These are phyloP conservation scores for Brachynemurus nebulosus DNA, from an alignment of 2,888 invertebrate species.

Conservation along the genomic window DNA sequence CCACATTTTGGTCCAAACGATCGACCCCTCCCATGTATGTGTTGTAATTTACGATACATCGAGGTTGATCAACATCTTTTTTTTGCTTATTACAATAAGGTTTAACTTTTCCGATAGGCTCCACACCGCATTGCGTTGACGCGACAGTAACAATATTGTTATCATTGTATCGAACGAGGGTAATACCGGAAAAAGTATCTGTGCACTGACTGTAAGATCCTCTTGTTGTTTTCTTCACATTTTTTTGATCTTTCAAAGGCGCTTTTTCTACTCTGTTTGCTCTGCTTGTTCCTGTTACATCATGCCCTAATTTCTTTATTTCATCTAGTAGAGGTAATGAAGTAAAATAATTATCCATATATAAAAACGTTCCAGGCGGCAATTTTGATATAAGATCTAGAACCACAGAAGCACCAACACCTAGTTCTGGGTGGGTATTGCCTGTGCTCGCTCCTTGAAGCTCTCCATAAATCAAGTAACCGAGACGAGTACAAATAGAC, in stretches of 20 bases:
- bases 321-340: neutral
- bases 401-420: neutral
- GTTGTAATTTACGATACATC: constrained; percentile 15
- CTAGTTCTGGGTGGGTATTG: neutral
- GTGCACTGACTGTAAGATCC: neutral
- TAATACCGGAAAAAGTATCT: neutral
- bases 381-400: neutral
- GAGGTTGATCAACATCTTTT: neutral
- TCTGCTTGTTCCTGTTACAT: neutral
- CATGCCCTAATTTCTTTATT: neutral
- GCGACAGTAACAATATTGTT: constrained; percentile 1
- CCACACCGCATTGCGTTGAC: neutral
- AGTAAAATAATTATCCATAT: constrained; percentile 1
- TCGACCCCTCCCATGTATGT: constrained; percentile 17
- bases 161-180: neutral
- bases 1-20: constrained; percentile 19
- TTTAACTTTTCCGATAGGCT: neutral
- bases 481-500: neutral
- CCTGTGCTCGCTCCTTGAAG: neutral
- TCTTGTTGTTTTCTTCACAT: neutral
- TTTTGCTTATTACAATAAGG: neutral
- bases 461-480: neutral
- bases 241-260: neutral
- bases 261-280: neutral
- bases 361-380: neutral